Base-by-base conservation (phyloP, 1,140 invertebrate genomes). In the Diorhabda elongata region DNA sequence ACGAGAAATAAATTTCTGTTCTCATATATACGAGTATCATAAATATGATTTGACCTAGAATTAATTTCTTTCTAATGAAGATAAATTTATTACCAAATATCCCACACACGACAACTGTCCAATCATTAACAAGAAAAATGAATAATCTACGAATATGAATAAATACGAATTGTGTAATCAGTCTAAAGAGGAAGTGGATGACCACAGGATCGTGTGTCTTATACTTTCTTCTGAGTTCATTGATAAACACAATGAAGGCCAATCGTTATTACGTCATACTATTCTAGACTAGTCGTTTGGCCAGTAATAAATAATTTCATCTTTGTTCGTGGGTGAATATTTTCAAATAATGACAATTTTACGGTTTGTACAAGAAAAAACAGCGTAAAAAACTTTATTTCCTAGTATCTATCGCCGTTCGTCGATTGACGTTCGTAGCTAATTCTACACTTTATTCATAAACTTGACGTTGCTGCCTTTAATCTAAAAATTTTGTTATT, bases 71-170 rank as follows among this genome's bases (percentile, higher is more conserved):
- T 52, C n/a, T 52, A 52, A 52, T 52, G 47, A 52, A 52, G 47
- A 52, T 52, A 52, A 52, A 52, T 52, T n/a, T 52, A n/a, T 52
- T 52, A 8, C 47, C n/a, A 52, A 52, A 52, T 52, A 52, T 52
- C 47, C 47, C 47, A 52, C 47, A 52, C 47, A 52, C 47, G 47
- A 2, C n/a, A 52, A 6, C n/a, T 6, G 47, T 52, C 47, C 47
- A 52, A 8, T 52, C n/a, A 52, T 52, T 52, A 52, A 52, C 6
- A 52, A 52, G 47, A 52, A 52, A 52, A 52, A 52, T 52, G 47
- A 52, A 52, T 52, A 52, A 52, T 52, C n/a, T n/a, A 6, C n/a
- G n/a, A 52, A 52, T 52, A 52, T 4, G 2, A 52, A 4, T 52
- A 52, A 52, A n/a, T 52, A 26, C 26, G 26, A 26, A 52, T 52